Evolutionary conservation across 2,888 invertebrate genomes (phyloP).

Genomic region (Cantharis flavilabris): DNA sequence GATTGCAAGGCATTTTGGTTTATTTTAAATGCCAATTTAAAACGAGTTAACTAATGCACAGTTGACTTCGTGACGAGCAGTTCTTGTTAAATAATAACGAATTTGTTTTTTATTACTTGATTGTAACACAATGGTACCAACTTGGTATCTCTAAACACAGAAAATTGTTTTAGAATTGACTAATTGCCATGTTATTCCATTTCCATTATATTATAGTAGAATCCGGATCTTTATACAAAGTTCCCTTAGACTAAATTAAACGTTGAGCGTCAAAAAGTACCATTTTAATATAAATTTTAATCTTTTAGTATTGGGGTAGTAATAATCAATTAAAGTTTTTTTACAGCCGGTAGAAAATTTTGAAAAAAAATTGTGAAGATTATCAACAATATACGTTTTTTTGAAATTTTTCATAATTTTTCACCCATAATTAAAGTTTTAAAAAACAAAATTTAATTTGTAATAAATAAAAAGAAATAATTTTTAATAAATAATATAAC

Average conservation of each 20-base stretch:
- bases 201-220: not conserved
- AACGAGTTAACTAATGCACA: not conserved
- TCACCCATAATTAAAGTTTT: no score
- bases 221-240: not conserved
- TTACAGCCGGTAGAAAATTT: no score
- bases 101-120: not conserved
- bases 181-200: not conserved
- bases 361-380: no score
- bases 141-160: not conserved
- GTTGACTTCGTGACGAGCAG: not conserved
- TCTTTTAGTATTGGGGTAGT: not conserved
- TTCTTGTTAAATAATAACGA: not conserved
- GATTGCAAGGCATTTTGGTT: constrained; percentile 1
- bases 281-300: no score
- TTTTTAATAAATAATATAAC: no score
- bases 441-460: no score
- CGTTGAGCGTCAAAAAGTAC: no score
- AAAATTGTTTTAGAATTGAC: not conserved
- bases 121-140: not conserved
- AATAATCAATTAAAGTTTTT: no score
- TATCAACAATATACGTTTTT: no score
- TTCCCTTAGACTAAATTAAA: no score
- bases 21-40: not conserved
- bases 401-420: no score
- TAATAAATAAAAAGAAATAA: no score